Evolutionary conservation across 2,113 vertebrate species (phyloP).

Genomic region (Ia io): DNA sequence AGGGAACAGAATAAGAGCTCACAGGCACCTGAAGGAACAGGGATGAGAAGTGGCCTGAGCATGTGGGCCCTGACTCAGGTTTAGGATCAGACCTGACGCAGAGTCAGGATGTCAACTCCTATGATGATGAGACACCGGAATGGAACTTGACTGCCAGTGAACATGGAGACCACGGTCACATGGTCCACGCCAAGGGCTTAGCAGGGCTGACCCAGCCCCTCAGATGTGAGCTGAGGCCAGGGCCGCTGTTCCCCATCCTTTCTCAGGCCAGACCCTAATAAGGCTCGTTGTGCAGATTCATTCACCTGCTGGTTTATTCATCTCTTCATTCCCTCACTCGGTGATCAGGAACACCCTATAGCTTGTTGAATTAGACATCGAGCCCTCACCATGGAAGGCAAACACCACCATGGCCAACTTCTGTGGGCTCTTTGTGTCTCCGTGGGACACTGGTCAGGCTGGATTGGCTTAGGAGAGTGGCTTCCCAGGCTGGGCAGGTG

Average conservation of each 20-base stretch:
- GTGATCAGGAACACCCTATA: rapidly evolving
- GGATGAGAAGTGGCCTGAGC: too few relatives aligned
- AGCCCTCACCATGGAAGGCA: not conserved
- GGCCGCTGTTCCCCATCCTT: not conserved
- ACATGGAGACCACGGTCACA: rapidly evolving
- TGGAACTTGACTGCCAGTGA: not conserved
- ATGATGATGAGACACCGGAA: rapidly evolving
- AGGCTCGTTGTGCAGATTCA: rapidly evolving
- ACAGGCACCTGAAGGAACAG: not conserved
- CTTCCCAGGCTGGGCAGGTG: not conserved
- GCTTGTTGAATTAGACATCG: not conserved
- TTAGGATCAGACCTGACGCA: not conserved
- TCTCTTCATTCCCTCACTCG: too few relatives aligned
- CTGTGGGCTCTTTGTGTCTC: not conserved
- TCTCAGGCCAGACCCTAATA: rapidly evolving
- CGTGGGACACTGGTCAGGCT: not conserved
- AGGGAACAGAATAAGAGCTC: rapidly evolving
- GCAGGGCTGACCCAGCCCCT: not conserved
- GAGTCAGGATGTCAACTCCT: not conserved
- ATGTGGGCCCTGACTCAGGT: too few relatives aligned
- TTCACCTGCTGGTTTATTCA: not conserved
- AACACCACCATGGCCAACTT: not conserved
- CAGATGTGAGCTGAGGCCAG: not conserved
- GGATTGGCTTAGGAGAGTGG: not conserved
- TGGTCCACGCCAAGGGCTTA: not conserved